Evolutionary conservation across 2,888 invertebrate genomes (phyloP), one percentile per base, ranked within the genome.

Genomic region (Protonemura montana): DNA sequence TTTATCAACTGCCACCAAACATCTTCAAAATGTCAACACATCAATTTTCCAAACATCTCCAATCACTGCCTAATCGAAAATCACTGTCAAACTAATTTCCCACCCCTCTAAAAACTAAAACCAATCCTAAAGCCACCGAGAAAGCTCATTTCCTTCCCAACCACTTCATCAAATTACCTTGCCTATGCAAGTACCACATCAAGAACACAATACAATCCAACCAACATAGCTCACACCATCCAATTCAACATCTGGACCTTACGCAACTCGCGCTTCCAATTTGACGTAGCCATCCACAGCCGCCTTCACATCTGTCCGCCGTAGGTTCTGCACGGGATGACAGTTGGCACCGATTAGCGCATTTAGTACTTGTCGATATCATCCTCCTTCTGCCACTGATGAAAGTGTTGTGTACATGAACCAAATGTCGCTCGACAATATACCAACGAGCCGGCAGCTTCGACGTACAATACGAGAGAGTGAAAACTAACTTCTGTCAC

Each of bases 401-500:
- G 59, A 59, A 59, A 59, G 59, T 59, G 59, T 13, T 59, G 59
- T 59, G 59, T 35, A 21, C 59, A 59, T 59, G 59, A 21, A 59
- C 59, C 59, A 59, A 59, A 59, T 59, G 59, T 10, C 59, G 59
- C 21, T 21, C 21, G 59, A 59, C 59, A 59, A 59, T 59, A n/a
- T n/a, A n/a, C n/a, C n/a, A n/a, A n/a, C n/a, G n/a, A n/a, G 16
- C 13, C 59, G 6, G 59, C 6, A 21, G 21, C 59, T 10, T 21
- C 59, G 59, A 59, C 59, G 21, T 59, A 13, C 59, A 59, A 3
- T 7, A 21, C 59, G 59, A 59, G 59, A 59, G n/a, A 59, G 59
- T 59, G 59, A 59, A 59, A 59, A 59, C 59, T 59, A 59, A 59
- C 59, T 59, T 59, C 59, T 59, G 59, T 59, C 59, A 59, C 59